A percentile compares a stretch with the other conserved stretches of the same genome.
These are phyloP conservation scores for Lepidocolaptes lacrymiger DNA, from an alignment of 2,797 vertebrate genomes.

Conservation along the genomic window DNA sequence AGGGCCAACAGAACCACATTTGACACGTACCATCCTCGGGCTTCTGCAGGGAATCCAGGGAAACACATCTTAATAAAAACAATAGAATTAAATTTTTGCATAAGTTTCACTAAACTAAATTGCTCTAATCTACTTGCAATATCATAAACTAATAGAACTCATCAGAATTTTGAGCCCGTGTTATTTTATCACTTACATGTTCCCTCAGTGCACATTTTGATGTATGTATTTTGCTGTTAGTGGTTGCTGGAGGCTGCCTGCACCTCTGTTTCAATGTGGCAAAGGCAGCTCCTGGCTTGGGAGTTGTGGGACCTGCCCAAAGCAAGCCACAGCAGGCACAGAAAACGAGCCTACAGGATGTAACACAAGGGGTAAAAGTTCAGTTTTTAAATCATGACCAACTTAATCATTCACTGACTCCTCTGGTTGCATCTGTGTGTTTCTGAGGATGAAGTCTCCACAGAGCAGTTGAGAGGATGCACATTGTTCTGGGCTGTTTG, in stretches of 20 bases:
- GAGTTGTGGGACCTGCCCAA: not conserved
- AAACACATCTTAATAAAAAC: not conserved
- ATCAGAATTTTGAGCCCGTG: not conserved
- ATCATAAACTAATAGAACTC: not conserved
- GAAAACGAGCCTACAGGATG: not conserved
- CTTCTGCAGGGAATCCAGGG: not conserved
- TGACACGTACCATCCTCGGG: not conserved
- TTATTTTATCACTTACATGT: not conserved
- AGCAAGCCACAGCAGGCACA: not conserved
- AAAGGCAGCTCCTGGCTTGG: not conserved
- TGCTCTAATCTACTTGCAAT: not conserved
- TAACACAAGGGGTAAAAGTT: not conserved
- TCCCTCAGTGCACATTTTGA: not conserved
- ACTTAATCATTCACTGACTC: not conserved
- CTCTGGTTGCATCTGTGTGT: not conserved
- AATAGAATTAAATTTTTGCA: not conserved
- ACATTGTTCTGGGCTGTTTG: fast-evolving
- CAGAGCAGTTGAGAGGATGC: not conserved
- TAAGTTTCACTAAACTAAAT: not conserved
- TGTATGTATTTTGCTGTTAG: not conserved
- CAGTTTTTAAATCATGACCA: not conserved
- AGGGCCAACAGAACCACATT: not conserved
- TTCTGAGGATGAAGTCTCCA: not conserved
- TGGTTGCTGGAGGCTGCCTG: not conserved
- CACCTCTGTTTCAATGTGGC: not conserved